Evolutionary conservation across 2,797 vertebrate species (phyloP).

Genomic region (Muscicapa striata): DNA sequence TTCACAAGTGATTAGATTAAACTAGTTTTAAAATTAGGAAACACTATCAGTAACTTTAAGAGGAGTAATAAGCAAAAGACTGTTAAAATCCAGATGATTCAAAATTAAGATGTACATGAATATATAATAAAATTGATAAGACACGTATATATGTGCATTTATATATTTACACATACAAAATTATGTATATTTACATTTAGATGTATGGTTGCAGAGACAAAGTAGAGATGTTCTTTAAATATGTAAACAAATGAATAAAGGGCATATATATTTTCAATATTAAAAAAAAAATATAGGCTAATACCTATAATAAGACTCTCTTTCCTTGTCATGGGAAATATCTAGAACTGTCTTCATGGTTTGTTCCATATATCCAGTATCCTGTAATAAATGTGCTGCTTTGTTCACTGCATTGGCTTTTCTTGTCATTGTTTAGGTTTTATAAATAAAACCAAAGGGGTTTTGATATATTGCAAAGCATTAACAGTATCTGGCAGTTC

Average conservation of each 20-base stretch:
- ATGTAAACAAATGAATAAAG: neutral
- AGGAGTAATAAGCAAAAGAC: neutral
- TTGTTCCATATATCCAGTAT: neutral
- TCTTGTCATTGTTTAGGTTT: neutral
- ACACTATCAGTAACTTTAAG: neutral
- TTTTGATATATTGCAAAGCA: neutral
- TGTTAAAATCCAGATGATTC: neutral
- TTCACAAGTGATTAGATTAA: constrained; percentile 5
- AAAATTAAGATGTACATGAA: neutral
- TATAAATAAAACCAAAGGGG: neutral
- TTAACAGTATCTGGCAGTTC: neutral
- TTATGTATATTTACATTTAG: neutral
- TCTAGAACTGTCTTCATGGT: neutral
- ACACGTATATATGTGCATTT: neutral
- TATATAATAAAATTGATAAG: neutral
- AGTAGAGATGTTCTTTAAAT: neutral
- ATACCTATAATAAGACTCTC: neutral
- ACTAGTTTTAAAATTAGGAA: neutral
- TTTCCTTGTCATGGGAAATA: neutral
- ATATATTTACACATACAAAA: neutral
- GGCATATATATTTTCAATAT: neutral
- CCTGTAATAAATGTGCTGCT: neutral
- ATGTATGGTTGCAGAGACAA: neutral
- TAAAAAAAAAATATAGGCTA: neutral
- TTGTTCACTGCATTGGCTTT: neutral